These are phyloP conservation scores for Struthio camelus DNA, from an alignment of 2,113 vertebrate genomes.

Conservation along the genomic window DNA sequence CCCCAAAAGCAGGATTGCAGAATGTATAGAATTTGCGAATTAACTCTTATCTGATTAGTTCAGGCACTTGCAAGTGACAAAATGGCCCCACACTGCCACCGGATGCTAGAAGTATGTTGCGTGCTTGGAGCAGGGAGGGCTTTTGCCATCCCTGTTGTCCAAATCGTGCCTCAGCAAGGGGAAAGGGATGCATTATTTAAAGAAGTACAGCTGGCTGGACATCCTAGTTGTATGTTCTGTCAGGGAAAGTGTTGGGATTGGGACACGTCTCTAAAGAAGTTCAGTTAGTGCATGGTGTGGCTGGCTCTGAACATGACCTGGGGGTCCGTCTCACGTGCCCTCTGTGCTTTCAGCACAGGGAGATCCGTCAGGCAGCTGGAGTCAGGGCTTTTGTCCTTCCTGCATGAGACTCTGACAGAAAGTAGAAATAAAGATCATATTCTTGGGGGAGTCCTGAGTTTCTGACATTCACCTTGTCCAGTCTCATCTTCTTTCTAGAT, in stretches of 20 bases:
- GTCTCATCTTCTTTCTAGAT: neutral
- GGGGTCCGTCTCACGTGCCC: neutral
- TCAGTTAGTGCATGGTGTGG: neutral
- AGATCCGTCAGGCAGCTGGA: neutral
- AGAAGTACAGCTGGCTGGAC: neutral
- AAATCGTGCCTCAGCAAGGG: neutral
- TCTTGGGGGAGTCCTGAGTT: neutral
- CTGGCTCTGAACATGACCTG: neutral
- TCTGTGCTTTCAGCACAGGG: neutral
- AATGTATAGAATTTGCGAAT: neutral
- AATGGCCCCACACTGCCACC: neutral
- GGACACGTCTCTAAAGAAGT: neutral
- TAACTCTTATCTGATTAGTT: neutral
- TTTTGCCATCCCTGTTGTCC: neutral
- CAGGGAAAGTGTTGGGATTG: neutral
- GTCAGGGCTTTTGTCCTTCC: neutral
- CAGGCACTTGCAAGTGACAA: neutral
- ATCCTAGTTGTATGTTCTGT: neutral
- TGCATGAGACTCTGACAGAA: too few relatives aligned
- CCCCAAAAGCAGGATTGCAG: neutral
- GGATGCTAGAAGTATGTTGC: neutral
- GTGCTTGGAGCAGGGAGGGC: neutral
- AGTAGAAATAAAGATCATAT: neutral
- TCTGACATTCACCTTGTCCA: neutral
- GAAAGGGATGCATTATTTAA: neutral